Base-by-base conservation (phyloP, 2,797 vertebrate genomes). In the Botia kubotai region DNA sequence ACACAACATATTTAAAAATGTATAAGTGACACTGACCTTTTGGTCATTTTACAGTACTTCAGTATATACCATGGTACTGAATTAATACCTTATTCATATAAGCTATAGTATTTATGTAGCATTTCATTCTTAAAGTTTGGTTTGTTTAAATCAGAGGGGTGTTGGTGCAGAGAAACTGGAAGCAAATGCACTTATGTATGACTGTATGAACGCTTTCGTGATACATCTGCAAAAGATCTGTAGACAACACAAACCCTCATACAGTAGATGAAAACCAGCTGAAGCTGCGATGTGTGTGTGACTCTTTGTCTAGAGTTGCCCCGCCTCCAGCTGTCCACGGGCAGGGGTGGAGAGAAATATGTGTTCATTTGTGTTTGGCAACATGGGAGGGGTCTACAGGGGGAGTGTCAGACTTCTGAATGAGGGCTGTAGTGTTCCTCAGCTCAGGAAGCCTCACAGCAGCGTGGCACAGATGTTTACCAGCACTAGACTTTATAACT, bases 401-500 rank as follows among this genome's bases (percentile, higher is more conserved):
- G 1, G 53, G 53, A 73, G 58, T 33, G 21, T 19, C 74, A 36
- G 72, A 75, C 57, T 16, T 50, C 17, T n/a, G 53, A 23, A 36
- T 23, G 33, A 57, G 17, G 17, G 6, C 23, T 63, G 23, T 16
- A 65, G 62, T 65, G 8, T 14, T 72, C 71, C 57, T 12, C 26
- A 36, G 6, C 21, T 6, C 29, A 48, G 36, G 17, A 5, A 57
- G 26, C 6, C 70, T 19, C 36, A 13, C 58, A 71, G 21, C n/a
- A n/a, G n/a, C 16, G 50, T 77, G 48, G 39, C 19, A 6, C 65
- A 33, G 43, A 78, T 78, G 72, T 68, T 75, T 63, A 50, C 72
- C 62, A 43, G n/a, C 26, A 36, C 53, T 60, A 63, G 72, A 77
- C 11, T 70, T 57, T 70, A 69, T 55, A 29, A 46, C n/a, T 23